Conservation (phyloP, 2,113 vertebrate species). For the Oryzias curvinotus region DNA sequence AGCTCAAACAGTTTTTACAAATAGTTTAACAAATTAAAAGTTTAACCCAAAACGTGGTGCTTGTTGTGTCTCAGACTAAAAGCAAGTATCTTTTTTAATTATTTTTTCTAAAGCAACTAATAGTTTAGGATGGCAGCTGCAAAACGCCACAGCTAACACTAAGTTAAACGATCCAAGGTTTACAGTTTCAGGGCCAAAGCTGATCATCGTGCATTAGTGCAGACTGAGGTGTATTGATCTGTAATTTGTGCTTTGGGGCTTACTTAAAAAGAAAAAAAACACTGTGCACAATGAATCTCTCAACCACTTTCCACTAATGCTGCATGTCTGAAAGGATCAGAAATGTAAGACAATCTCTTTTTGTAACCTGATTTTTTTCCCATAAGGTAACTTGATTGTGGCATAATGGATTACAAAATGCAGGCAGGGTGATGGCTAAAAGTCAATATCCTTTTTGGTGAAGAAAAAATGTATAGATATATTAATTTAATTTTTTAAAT, state of each 20-base stretch:
- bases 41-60: no score
- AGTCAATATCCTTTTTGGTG: no score
- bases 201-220: conserved; percentile 36
- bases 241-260: conserved; percentile 42
- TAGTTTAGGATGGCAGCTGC: conserved; percentile 25
- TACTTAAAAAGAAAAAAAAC: conserved; percentile 22
- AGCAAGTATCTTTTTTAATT: no score
- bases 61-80: no score
- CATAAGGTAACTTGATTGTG: not conserved
- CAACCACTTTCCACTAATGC: conserved; percentile 18
- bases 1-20: no score
- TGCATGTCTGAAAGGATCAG: conserved; percentile 16
- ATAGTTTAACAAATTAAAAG: no score
- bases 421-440: not conserved
- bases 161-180: conserved; percentile 28
- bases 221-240: conserved; percentile 42
- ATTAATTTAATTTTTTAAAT: no score
- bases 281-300: conserved; percentile 44
- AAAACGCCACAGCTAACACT: conserved; percentile 16
- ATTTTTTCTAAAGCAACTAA: not conserved
- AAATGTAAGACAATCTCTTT: conserved; percentile 32
- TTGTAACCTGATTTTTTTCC: conserved; percentile 48
- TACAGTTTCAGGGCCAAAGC: conserved; percentile 32
- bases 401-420: not conserved
- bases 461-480: not conserved